These are phyloP conservation scores for Lanistes nyassanus DNA, from an alignment of 1,140 invertebrate species.

Conservation along the genomic window DNA sequence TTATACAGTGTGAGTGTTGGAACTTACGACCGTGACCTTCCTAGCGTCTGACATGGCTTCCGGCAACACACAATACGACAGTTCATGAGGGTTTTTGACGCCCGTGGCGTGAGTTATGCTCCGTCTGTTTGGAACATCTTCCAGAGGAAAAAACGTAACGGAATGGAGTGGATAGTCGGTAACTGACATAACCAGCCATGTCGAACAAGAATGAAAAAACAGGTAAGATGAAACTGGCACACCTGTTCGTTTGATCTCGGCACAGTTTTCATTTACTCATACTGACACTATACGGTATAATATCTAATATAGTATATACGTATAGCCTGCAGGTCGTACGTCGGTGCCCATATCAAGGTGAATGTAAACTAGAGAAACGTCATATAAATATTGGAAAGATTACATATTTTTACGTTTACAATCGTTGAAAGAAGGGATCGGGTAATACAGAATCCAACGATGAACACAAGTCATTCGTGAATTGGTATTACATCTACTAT, in stretches of 20 bases:
- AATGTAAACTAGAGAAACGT: too few species aligned
- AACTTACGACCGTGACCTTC: neutral
- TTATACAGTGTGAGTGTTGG: neutral
- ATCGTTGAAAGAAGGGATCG: too few species aligned
- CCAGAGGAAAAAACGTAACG: neutral
- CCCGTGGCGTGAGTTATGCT: neutral
- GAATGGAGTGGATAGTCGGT: neutral
- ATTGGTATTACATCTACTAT: too few species aligned
- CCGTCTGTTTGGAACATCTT: neutral
- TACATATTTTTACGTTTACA: too few species aligned
- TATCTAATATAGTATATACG: too few species aligned
- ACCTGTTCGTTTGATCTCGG: conserved; percentile 3
- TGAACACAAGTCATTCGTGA: too few species aligned
- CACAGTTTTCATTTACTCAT: neutral
- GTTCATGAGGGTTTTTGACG: neutral
- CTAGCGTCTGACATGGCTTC: neutral
- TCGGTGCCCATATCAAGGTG: too few species aligned
- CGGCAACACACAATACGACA: neutral
- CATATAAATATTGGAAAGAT: too few species aligned
- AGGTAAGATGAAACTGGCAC: conserved; percentile 1
- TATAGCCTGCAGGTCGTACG: too few species aligned
- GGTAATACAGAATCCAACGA: too few species aligned
- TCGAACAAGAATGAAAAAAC: conserved; percentile 4
- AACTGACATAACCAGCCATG: neutral
- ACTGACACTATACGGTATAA: too few species aligned